Percentiles rank a stretch among this genome's conserved stretches.
Evolutionary conservation across 2,113 vertebrate genomes (phyloP).

Genomic region (Herpetotheres cachinnans): DNA sequence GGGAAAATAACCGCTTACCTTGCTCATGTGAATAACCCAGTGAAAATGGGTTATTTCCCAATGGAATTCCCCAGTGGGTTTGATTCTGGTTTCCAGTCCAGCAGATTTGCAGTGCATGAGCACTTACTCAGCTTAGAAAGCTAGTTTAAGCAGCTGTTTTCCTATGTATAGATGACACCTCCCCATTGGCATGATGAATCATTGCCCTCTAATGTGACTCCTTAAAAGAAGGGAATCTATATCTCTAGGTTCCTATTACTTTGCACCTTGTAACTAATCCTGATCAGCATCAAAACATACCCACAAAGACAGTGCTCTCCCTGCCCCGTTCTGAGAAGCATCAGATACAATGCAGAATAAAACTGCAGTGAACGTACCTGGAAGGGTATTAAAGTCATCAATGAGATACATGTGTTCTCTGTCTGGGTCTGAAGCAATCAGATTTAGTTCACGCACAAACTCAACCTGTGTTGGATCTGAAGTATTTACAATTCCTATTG

Average conservation of each 20-base stretch:
- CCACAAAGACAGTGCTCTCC: neutral
- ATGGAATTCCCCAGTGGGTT: neutral
- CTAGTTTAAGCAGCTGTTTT: neutral
- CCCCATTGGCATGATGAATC: neutral
- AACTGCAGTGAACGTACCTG: constrained; percentile 72
- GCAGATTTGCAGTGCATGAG: neutral
- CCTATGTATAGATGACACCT: neutral
- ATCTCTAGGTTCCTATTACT: neutral
- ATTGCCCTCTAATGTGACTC: neutral
- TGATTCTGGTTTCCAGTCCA: neutral
- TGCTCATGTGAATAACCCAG: neutral
- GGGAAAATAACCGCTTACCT: neutral
- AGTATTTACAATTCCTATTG: constrained; percentile 87
- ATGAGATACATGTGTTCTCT: constrained; percentile 88
- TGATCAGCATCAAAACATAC: neutral
- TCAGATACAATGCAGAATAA: neutral
- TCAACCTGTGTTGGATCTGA: constrained; percentile 83
- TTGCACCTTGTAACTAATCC: neutral
- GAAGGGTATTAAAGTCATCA: constrained; percentile 87
- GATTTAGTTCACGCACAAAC: constrained; percentile 86
- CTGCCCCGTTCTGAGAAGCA: neutral
- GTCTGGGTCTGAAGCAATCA: constrained; percentile 91
- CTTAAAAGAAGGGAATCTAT: neutral
- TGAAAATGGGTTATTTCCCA: neutral
- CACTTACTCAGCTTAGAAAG: neutral